Conservation (phyloP, 2,113 vertebrate species). For the Enhydra lutris region DNA sequence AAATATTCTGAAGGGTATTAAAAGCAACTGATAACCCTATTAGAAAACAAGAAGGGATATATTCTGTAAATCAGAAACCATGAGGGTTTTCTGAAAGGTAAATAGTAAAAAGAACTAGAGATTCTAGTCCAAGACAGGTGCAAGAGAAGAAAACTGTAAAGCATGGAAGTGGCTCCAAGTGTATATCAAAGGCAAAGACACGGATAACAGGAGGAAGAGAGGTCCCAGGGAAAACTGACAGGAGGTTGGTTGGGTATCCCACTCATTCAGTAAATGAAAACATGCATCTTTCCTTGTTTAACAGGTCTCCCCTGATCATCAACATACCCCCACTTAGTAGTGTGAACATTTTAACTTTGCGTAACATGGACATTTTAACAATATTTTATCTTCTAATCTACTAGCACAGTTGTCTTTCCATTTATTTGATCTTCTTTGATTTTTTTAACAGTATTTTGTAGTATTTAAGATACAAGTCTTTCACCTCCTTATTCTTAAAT, state of each 20-base stretch:
- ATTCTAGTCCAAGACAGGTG: not conserved
- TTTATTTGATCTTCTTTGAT: not conserved
- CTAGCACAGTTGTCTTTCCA: not conserved
- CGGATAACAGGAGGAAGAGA: not conserved
- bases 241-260: not conserved
- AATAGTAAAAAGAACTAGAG: not conserved
- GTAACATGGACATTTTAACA: not conserved
- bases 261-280: not conserved
- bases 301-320: not conserved
- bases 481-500: not conserved
- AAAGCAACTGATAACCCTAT: not conserved
- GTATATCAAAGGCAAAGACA: not conserved
- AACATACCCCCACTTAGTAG: not conserved
- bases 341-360: not conserved
- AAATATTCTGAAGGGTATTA: not conserved
- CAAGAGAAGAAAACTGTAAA: not conserved
- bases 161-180: not conserved
- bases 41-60: not conserved
- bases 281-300: not conserved
- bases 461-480: not conserved
- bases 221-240: not conserved
- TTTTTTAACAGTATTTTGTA: not conserved
- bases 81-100: not conserved
- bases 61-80: not conserved
- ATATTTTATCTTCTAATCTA: not conserved